A percentile compares a stretch with the other conserved stretches of the same genome.
phyloP scores from a whole-genome alignment of 2,113 vertebrate species.

The Vulpes ferrilata region DNA sequence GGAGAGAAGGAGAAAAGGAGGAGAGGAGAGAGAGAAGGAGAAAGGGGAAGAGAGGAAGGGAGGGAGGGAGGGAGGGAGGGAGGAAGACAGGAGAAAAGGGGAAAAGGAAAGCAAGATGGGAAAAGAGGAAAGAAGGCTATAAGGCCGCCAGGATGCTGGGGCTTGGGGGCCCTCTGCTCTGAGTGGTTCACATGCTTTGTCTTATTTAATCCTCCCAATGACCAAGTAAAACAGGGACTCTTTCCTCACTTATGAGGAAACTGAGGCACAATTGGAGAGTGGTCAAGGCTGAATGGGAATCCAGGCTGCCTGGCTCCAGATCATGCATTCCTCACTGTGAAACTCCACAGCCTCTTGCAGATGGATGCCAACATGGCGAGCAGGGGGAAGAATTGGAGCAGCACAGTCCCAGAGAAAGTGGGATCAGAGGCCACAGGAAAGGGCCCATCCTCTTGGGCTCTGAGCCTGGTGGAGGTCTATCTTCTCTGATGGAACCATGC shows the following conservation, averaged over 20 bases:
- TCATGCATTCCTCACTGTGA: neutral
- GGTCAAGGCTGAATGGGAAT: neutral
- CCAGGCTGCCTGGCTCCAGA: neutral
- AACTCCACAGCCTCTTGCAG: neutral
- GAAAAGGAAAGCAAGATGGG: neutral
- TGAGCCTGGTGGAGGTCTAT: neutral
- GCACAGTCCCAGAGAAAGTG: too few relatives aligned
- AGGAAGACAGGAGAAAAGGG: too few relatives aligned
- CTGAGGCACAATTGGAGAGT: neutral
- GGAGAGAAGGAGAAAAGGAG: neutral
- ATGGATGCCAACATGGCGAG: rapidly evolving
- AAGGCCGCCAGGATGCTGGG: neutral
- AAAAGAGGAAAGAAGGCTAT: neutral
- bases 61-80: too few relatives aligned
- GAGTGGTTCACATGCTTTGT: neutral
- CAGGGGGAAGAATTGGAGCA: neutral
- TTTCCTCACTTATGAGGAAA: neutral
- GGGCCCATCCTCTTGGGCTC: neutral
- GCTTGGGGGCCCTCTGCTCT: neutral
- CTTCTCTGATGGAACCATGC: neutral
- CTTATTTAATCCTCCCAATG: neutral
- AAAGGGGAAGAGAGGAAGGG: neutral
- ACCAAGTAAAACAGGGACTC: neutral
- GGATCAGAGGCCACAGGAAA: neutral
- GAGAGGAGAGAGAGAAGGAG: neutral